A percentile compares a stretch with the other conserved stretches of the same genome.
These are phyloP conservation scores for Dryobates pubescens DNA, from an alignment of 2,797 vertebrate species.

Conservation along the genomic window DNA sequence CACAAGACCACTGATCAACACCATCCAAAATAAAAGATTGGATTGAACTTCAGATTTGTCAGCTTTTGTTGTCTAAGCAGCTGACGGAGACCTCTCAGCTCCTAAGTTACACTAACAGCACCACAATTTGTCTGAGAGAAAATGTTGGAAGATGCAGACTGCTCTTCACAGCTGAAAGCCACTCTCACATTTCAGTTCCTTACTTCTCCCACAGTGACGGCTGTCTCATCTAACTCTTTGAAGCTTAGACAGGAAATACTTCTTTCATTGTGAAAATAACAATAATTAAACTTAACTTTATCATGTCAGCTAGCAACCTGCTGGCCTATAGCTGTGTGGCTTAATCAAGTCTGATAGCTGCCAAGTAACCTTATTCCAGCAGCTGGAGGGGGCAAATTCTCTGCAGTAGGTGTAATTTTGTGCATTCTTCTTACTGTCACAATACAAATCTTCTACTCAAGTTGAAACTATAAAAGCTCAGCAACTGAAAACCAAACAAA, in stretches of 20 bases:
- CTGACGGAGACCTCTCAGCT: slow-evolving; percentile 69
- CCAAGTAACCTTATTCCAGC: slow-evolving; percentile 37
- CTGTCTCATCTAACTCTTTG: slow-evolving; percentile 72
- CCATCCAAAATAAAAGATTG: slow-evolving; percentile 15
- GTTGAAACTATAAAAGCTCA: not conserved
- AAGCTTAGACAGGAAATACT: slow-evolving; percentile 65
- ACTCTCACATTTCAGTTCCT: slow-evolving; percentile 70
- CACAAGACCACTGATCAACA: not conserved
- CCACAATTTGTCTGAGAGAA: slow-evolving; percentile 69
- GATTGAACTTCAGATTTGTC: slow-evolving; percentile 33
- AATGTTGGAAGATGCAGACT: slow-evolving; percentile 43
- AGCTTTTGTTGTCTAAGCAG: slow-evolving; percentile 53
- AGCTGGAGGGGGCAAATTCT: slow-evolving; percentile 50
- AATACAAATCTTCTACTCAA: slow-evolving; percentile 1
- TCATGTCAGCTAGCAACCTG: slow-evolving; percentile 69
- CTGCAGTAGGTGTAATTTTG: not conserved
- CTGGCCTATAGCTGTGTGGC: slow-evolving; percentile 65
- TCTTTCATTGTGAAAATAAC: slow-evolving; percentile 73
- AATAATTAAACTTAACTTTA: slow-evolving; percentile 78
- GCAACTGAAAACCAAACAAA: slow-evolving; percentile 9
- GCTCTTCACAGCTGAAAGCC: slow-evolving; percentile 68
- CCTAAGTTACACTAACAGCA: slow-evolving; percentile 64
- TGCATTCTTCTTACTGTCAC: slow-evolving; percentile 43
- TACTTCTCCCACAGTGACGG: slow-evolving; percentile 60
- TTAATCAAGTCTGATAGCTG: slow-evolving; percentile 71